phyloP scores from a whole-genome alignment of 2,888 invertebrate species.

The Aphrophora alni region DNA sequence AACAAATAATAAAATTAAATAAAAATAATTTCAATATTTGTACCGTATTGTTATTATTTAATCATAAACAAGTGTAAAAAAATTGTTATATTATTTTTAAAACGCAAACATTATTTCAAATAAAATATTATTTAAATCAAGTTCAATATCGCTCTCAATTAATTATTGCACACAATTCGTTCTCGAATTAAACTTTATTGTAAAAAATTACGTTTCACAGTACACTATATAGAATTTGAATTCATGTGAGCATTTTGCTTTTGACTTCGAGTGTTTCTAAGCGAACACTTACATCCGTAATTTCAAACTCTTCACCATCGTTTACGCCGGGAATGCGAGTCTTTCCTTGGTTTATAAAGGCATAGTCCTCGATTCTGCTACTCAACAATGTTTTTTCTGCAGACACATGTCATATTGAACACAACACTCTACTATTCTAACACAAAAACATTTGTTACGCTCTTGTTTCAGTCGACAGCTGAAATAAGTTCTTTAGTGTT shows the following conservation, averaged over 20 bases:
- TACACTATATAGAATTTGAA: too few species aligned
- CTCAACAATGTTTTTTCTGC: conserved; percentile 64
- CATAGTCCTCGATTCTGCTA: conserved; percentile 70
- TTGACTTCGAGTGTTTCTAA: neutral
- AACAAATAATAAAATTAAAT: too few species aligned
- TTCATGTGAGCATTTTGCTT: neutral
- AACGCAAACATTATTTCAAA: too few species aligned
- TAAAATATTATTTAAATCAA: too few species aligned
- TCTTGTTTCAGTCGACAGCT: neutral
- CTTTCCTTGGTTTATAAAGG: conserved; percentile 91
- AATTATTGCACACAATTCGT: too few species aligned
- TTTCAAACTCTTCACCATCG: conserved; percentile 87
- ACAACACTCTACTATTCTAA: conserved; percentile 1
- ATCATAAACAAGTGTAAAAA: too few species aligned
- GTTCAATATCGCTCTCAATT: too few species aligned
- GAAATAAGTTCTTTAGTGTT: neutral
- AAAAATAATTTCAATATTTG: too few species aligned
- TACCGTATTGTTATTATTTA: too few species aligned
- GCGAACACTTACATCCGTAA: conserved; percentile 81
- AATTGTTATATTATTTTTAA: too few species aligned
- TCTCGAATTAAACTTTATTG: too few species aligned
- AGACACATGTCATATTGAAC: neutral
- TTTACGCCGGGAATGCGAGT: conserved; percentile 93
- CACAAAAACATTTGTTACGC: neutral
- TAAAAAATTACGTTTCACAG: too few species aligned